phyloP scores from a whole-genome alignment of 2,113 vertebrate genomes.

The Tenebrosternarchus preto region DNA sequence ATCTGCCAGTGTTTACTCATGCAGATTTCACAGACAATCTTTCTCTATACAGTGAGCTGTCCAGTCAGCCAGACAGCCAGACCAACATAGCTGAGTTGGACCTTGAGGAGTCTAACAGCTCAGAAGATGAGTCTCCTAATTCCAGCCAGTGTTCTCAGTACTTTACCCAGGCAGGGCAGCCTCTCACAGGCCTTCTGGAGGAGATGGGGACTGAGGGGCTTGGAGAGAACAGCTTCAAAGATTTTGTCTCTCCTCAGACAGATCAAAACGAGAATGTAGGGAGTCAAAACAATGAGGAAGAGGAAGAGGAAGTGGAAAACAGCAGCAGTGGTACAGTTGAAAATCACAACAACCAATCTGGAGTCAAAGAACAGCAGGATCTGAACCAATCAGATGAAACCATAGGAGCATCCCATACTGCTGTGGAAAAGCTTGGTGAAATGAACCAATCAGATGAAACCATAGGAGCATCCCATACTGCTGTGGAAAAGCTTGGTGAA shows the following conservation, averaged over 20 bases:
- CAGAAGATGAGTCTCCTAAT: conserved; percentile 60
- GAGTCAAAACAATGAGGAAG: conserved; percentile 33
- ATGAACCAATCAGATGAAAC: conserved; percentile 2
- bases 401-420: neutral
- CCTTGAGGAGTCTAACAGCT: conserved; percentile 53
- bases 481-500: conserved; percentile 13
- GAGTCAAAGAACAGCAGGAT: conserved; percentile 12
- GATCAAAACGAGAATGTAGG: conserved; percentile 47
- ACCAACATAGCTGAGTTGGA: conserved; percentile 37
- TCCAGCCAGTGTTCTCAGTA: conserved; percentile 53
- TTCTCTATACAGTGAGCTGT: conserved; percentile 40
- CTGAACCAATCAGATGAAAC: conserved; percentile 21
- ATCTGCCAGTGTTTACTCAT: conserved; percentile 53
- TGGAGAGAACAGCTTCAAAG: neutral
- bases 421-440: conserved; percentile 13
- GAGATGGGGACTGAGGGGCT: conserved; percentile 25
- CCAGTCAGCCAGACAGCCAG: conserved; percentile 37
- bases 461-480: neutral
- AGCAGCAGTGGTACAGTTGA: neutral
- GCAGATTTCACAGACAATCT: conserved; percentile 51
- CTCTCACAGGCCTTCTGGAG: conserved; percentile 29
- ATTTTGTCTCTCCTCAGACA: conserved; percentile 38
- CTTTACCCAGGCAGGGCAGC: conserved; percentile 29
- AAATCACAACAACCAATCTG: neutral
- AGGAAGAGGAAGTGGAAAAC: conserved; percentile 20